Conservation (phyloP, 2,797 vertebrate genomes). For the Rhabdophis nuchalis region DNA sequence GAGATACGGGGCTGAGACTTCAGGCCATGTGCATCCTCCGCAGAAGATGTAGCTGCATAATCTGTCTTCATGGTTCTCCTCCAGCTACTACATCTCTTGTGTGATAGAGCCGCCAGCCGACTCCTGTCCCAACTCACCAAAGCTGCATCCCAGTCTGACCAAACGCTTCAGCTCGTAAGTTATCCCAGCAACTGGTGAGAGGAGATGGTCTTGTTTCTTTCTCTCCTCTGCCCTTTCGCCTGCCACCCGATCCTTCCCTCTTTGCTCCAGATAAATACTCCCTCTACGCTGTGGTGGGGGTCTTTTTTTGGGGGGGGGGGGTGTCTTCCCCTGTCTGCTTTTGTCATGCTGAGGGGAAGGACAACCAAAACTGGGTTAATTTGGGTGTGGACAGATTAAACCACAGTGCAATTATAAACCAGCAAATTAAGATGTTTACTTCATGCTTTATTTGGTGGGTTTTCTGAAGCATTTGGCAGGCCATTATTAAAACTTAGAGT, state of each 20-base stretch:
- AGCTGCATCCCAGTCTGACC: conserved; percentile 71
- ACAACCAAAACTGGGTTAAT: neutral
- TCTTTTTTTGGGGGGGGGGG: too few species aligned
- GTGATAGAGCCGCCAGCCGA: conserved; percentile 80
- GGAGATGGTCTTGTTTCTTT: neutral
- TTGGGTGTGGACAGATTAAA: neutral
- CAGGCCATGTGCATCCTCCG: neutral
- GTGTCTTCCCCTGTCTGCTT: too few species aligned
- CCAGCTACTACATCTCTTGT: conserved; percentile 78
- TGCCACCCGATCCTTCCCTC: neutral
- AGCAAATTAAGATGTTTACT: neutral
- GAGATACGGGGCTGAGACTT: neutral
- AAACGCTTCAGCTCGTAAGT: conserved; percentile 84
- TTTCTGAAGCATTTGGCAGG: neutral
- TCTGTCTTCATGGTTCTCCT: neutral
- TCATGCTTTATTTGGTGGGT: neutral
- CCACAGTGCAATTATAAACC: neutral
- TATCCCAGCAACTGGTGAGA: too few species aligned
- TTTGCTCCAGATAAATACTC: neutral
- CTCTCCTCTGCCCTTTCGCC: neutral
- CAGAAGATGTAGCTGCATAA: neutral
- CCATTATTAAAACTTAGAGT: neutral
- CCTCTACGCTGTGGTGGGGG: neutral
- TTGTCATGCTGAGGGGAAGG: neutral
- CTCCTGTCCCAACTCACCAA: conserved; percentile 74